Conservation (phyloP, 53 echinoderm and acorn worm genomes). For the Actinopyga echinites region DNA sequence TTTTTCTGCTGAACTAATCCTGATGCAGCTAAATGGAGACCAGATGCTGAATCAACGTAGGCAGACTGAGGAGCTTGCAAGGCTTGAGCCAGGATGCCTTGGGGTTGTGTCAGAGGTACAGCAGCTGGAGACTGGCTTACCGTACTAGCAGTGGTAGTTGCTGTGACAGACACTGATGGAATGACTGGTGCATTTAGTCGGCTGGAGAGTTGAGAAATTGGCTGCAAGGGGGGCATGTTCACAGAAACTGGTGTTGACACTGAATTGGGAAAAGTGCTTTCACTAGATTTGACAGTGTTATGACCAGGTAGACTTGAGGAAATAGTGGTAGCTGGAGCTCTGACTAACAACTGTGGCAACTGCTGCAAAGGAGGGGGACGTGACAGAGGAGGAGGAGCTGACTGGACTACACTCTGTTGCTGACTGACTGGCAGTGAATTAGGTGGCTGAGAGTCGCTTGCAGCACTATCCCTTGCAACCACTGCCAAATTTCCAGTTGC, state of each 20-base stretch:
- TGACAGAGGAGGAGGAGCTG: not conserved
- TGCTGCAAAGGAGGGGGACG: conserved; percentile 26
- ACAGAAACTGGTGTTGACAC: not conserved
- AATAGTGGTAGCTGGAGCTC: not conserved
- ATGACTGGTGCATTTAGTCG: not conserved
- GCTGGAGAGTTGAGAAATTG: conserved; percentile 11
- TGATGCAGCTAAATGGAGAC: conserved; percentile 40
- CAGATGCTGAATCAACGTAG: conserved; percentile 34
- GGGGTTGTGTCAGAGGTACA: not conserved
- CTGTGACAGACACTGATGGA: not conserved
- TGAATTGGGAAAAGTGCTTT: not conserved
- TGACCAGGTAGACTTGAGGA: not conserved
- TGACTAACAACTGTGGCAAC: not conserved
- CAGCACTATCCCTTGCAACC: conserved; percentile 61
- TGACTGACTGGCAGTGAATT: not conserved
- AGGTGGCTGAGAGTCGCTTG: not conserved
- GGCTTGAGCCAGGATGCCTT: conserved; percentile 31
- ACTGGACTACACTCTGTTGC: not conserved
- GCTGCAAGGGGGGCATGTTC: conserved; percentile 5
- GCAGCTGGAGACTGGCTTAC: not conserved
- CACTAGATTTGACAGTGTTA: not conserved
- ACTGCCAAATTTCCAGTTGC: conserved; percentile 80
- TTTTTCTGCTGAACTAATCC: conserved; percentile 14
- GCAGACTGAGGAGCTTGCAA: conserved; percentile 33
- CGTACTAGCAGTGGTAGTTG: not conserved